Conservation (phyloP, 2,113 vertebrate genomes). For the Ceyx margarethae region DNA sequence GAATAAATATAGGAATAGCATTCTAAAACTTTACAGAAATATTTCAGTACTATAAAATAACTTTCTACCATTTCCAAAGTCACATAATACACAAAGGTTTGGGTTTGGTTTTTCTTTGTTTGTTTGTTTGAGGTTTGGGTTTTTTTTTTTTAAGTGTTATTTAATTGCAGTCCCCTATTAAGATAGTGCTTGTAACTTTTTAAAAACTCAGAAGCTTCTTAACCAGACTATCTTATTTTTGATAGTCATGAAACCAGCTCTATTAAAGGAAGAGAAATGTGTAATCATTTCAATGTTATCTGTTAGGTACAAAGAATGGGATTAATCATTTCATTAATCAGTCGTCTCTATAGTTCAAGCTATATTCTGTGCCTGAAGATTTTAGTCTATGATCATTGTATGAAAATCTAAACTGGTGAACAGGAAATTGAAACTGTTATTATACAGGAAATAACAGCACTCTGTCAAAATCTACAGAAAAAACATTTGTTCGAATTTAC, state of each 20-base stretch:
- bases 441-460: constrained; percentile 97
- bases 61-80: neutral
- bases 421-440: constrained; percentile 99
- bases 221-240: neutral
- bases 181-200: neutral
- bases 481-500: constrained; percentile 89
- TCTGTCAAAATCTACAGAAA: constrained; percentile 95
- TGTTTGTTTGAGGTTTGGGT: neutral
- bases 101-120: neutral
- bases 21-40: neutral
- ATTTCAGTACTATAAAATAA: neutral
- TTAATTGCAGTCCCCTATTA: neutral
- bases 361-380: constrained; percentile 75
- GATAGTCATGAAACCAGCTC: neutral
- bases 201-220: neutral
- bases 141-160: neutral
- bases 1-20: neutral
- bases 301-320: constrained; percentile 23
- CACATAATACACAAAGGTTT: neutral
- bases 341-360: constrained; percentile 66
- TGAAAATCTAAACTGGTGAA: constrained; percentile 83
- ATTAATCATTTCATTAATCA: constrained; percentile 72
- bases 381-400: constrained; percentile 80
- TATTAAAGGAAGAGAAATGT: constrained; percentile 33
- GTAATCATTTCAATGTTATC: constrained; percentile 37